Evolutionary conservation across 1,140 invertebrate species (phyloP), one percentile per base, ranked within the genome.

Genomic region (Drosophila oshimai): DNA sequence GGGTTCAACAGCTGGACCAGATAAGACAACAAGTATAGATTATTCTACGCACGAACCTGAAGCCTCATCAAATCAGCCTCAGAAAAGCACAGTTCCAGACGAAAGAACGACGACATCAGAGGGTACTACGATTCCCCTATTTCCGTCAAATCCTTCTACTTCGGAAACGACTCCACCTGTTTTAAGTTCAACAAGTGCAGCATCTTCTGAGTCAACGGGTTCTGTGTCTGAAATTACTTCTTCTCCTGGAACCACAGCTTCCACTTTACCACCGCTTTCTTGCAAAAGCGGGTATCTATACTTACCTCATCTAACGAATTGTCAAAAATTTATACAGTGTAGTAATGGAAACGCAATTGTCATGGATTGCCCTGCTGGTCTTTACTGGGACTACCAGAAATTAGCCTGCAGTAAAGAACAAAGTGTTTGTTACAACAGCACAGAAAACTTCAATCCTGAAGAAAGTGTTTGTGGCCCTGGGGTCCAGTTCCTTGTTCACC

Each of bases 321-420:
- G 74, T 12, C 53, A 47, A 0, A 60, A 72, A 29, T 78, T 45
- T 33, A 55, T 72, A n/a, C 74, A 72, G 18, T 78, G 74, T 5
- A 34, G 42, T 36, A 50, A 76, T 15, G 55, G 47, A 13, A 3
- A 12, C n/a, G 68, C 53, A 22, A 26, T 24, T 6, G 15, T 6
- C 9, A 36, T 62, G 42, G 1, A 62, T 0, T 72, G 69, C 20
- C 4, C 33, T 15, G 6, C 17, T 22, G 26, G 15, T 24, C 22
- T 33, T 1, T 72, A 31, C 22, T 72, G 69, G 69, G 49, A 72
- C 26, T 71, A 71, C 26, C 17, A 22, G 7, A 53, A 50, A 1
- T 2, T n/a, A 0, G 2, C 1, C 13, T 72, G 69, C 26, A 0
- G 10, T 10, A 0, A 4, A 7, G 22, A 72, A 6, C 0, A 12